Evolutionary conservation across 1,140 invertebrate species (phyloP), one percentile per base, ranked within the genome.

Genomic region (Agrilus planipennis): DNA sequence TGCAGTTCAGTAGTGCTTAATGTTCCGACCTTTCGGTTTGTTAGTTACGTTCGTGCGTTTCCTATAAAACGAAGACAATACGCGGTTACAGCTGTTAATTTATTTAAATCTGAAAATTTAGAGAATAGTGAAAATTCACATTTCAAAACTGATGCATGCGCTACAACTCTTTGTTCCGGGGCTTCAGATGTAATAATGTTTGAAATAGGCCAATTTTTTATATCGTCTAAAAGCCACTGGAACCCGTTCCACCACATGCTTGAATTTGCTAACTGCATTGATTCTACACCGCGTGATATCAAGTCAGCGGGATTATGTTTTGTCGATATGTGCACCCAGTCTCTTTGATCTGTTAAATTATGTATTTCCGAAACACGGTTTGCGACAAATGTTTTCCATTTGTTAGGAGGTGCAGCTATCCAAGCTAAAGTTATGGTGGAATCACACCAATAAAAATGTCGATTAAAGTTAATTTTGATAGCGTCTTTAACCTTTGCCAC

Each of bases 221-320:
- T n/a, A n/a, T n/a, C n/a, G n/a, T n/a, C n/a, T n/a, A n/a, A n/a
- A n/a, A 50, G 18, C 25, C 27, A 50, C 20, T 31, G 14, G n/a
- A 44, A 41, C 2, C 47, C 41, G 10, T 35, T 15, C 53, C 51
- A 58, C 60, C 61, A 63, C n/a, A 58, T 35, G 2, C 29, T 3
- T 28, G 35, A 40, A 28, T 42, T 10, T 4, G 15, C 4, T 0
- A 62, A 27, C 7, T 54, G 35, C 2, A 2, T 6, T 0, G 54
- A 45, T 1, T 41, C 18, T 0, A 60, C 14, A 1, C 62, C 61
- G 27, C 63, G 46, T 15, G 61, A 56, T 4, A 57, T 60, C 16
- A 52, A 44, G 39, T 64, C 62, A 12, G 55, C 60, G 9, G 63
- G 56, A 42, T 66, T 65, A n/a, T 55, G 41, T 7, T 34, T 40